Conservation (phyloP, 2,797 vertebrate genomes). For the Diplodus puntazzo region DNA sequence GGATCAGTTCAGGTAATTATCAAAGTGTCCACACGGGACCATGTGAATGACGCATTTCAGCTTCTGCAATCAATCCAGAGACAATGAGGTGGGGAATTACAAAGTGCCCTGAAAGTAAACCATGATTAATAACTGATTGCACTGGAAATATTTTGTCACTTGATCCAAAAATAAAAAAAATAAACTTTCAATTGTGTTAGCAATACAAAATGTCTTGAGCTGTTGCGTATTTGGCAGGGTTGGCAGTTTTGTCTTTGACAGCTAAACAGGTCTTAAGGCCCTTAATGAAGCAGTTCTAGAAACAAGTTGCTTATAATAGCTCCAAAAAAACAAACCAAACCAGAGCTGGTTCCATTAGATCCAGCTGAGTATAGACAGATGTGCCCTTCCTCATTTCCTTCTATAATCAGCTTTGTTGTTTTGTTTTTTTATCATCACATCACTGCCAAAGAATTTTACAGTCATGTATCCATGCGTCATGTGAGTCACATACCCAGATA, state of each 20-base stretch:
- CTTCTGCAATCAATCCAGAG: slow-evolving; percentile 7
- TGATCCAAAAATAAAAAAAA: background rate
- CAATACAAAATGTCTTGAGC: background rate
- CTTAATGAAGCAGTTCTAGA: background rate
- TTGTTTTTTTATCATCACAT: background rate
- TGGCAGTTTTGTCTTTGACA: background rate
- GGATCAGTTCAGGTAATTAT: slow-evolving; percentile 11
- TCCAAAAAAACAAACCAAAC: background rate
- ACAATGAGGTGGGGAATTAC: slow-evolving; percentile 3
- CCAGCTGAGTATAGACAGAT: background rate
- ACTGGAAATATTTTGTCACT: background rate
- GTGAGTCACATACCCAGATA: background rate
- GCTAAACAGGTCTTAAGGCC: background rate
- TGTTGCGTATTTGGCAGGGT: background rate
- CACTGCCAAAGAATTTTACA: background rate
- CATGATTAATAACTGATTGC: background rate
- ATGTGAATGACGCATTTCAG: background rate
- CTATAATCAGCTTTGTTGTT: background rate
- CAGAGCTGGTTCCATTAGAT: background rate
- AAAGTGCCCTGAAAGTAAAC: slow-evolving; percentile 1
- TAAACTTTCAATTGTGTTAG: background rate
- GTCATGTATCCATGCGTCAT: background rate
- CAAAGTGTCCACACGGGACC: background rate
- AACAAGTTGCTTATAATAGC: background rate
- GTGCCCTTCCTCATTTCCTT: background rate